phyloP scores from a whole-genome alignment of 2,797 vertebrate species.

The Paramormyrops hopkinsi region DNA sequence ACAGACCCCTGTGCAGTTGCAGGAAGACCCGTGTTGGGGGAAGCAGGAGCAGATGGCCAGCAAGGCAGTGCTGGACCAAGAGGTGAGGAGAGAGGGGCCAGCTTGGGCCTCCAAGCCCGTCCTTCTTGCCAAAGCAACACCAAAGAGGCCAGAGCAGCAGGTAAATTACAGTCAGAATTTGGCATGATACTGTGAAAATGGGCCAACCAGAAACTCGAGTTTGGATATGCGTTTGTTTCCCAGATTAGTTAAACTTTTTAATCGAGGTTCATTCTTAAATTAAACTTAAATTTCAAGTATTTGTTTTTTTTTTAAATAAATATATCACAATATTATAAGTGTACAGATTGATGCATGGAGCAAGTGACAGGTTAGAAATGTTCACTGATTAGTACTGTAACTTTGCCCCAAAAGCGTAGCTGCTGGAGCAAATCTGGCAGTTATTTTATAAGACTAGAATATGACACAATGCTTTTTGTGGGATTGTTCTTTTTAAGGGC shows the following conservation, averaged over 20 bases:
- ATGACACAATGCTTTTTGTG: neutral
- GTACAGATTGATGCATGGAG: neutral
- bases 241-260: neutral
- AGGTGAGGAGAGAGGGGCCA: conserved; percentile 3
- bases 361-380: neutral
- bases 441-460: neutral
- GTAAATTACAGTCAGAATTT: neutral
- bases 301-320: neutral
- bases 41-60: conserved; percentile 23
- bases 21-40: neutral
- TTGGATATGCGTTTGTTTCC: neutral
- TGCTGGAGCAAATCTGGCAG: neutral
- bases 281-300: neutral
- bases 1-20: neutral
- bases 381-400: neutral
- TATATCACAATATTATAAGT: neutral
- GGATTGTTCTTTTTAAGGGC: conserved; percentile 39
- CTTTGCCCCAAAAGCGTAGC: neutral
- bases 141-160: conserved; percentile 5
- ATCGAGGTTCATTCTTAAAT: neutral
- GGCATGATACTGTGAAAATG: neutral
- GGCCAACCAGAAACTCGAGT: neutral
- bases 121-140: neutral
- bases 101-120: neutral
- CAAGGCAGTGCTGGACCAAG: neutral